Evolutionary conservation across 2,888 invertebrate species (phyloP).

Genomic region (Endomychus coccineus): DNA sequence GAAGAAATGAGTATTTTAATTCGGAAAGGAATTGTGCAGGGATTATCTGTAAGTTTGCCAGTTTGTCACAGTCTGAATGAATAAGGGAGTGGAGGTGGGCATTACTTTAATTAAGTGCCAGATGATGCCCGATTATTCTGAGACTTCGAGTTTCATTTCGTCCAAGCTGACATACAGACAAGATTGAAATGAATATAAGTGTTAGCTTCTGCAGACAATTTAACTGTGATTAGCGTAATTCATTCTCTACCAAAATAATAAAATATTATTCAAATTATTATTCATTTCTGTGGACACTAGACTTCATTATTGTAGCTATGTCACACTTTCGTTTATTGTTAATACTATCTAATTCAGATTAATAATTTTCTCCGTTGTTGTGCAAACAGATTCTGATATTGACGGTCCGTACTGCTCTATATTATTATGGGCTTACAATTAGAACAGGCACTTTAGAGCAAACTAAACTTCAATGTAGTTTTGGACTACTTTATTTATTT

Average conservation of each 20-base stretch:
- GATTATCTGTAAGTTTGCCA: conserved; percentile 32
- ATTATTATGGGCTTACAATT: too few relatives aligned
- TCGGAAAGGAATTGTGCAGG: conserved; percentile 27
- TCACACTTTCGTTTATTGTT: too few relatives aligned
- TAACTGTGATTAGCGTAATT: conserved; percentile 22
- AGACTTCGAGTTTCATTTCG: conserved; percentile 32
- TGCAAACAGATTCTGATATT: too few relatives aligned
- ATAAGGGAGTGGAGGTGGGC: conserved; percentile 26
- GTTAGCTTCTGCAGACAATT: conserved; percentile 25
- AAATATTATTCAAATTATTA: conserved; percentile 7
- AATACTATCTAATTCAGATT: too few relatives aligned
- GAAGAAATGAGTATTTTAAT: conserved; percentile 27
- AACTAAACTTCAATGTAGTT: too few relatives aligned
- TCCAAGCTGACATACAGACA: conserved; percentile 33
- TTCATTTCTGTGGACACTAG: conserved; percentile 3
- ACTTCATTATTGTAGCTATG: conserved; percentile 15
- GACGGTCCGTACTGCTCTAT: too few relatives aligned
- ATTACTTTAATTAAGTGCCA: conserved; percentile 41
- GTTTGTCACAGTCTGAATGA: conserved; percentile 29
- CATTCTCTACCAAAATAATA: conserved; percentile 15
- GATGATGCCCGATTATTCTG: conserved; percentile 39
- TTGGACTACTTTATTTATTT: too few relatives aligned
- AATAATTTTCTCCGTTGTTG: too few relatives aligned
- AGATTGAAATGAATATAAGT: conserved; percentile 35
- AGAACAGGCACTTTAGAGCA: too few relatives aligned